phyloP scores from a whole-genome alignment of 2,888 invertebrate species.

The Leucoma salicis region DNA sequence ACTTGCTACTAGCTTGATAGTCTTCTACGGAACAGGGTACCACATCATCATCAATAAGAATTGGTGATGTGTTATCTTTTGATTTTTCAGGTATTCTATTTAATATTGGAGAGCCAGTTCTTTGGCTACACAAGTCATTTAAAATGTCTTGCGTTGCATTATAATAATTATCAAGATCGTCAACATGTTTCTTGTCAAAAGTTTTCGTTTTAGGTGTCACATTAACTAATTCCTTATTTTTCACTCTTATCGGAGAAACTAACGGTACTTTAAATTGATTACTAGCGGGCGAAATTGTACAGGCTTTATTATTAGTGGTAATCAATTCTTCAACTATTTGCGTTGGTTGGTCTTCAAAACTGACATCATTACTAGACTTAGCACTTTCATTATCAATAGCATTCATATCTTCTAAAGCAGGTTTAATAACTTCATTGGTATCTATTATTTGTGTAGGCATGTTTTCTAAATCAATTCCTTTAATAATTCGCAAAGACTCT shows the following conservation, averaged over 20 bases:
- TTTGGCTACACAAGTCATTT: constrained; percentile 62
- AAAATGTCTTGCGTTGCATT: constrained; percentile 63
- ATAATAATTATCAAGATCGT: constrained; percentile 57
- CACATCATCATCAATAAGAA: constrained; percentile 29
- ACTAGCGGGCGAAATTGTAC: constrained; percentile 23
- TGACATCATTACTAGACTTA: constrained; percentile 12
- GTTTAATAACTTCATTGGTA: constrained; percentile 13
- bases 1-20: constrained; percentile 30
- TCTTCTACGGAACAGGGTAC: constrained; percentile 44
- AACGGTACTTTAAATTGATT: constrained; percentile 64
- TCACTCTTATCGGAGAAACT: constrained; percentile 47
- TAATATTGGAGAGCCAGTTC: constrained; percentile 21
- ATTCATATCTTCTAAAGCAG: constrained; percentile 43
- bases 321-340: constrained; percentile 45
- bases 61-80: constrained; percentile 2
- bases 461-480: constrained; percentile 24
- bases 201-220: constrained; percentile 22
- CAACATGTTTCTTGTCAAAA: constrained; percentile 14
- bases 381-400: constrained; percentile 37
- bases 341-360: constrained; percentile 49
- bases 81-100: constrained; percentile 1
- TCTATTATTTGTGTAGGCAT: constrained; percentile 44
- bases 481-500: constrained; percentile 2
- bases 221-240: constrained; percentile 45
- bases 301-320: constrained; percentile 13